Percentiles rank a stretch among this genome's conserved stretches.
Evolutionary conservation across 2,888 invertebrate genomes (phyloP).

Genomic region (Zygothrica quintamaculata): DNA sequence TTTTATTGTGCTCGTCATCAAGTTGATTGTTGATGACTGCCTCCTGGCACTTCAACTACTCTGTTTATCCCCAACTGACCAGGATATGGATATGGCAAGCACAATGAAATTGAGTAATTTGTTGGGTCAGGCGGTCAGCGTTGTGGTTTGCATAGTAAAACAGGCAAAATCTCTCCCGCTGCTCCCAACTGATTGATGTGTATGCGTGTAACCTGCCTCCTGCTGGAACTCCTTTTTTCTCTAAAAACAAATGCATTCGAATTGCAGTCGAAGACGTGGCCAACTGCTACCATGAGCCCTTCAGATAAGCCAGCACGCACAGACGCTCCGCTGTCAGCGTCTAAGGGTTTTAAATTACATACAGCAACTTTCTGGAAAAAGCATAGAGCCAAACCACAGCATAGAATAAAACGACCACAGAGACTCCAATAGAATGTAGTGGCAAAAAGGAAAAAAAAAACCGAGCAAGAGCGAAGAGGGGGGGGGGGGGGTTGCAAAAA

Average conservation of each 20-base stretch:
- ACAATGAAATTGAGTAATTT: constrained; percentile 79
- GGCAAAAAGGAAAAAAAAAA: no score
- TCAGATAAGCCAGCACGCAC: constrained; percentile 74
- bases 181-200: constrained; percentile 68
- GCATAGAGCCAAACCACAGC: neutral
- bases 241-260: constrained; percentile 73
- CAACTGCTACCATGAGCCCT: constrained; percentile 52
- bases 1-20: constrained; percentile 80
- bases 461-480: neutral
- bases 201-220: constrained; percentile 60
- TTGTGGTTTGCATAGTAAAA: constrained; percentile 77
- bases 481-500: neutral
- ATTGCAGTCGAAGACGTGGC: constrained; percentile 64
- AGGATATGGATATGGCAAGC: constrained; percentile 57
- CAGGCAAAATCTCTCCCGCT: constrained; percentile 60
- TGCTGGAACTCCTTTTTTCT: constrained; percentile 21
- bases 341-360: constrained; percentile 73
- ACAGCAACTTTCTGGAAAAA: constrained; percentile 40
- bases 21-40: constrained; percentile 79
- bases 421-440: no score
- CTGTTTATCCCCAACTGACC: constrained; percentile 39
- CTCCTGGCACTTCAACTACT: constrained; percentile 50
- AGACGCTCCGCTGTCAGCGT: constrained; percentile 74
- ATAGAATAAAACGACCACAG: no score
- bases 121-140: constrained; percentile 78